phyloP scores from a whole-genome alignment of 1,140 invertebrate species.

The Pemphigus obesinymphae region DNA sequence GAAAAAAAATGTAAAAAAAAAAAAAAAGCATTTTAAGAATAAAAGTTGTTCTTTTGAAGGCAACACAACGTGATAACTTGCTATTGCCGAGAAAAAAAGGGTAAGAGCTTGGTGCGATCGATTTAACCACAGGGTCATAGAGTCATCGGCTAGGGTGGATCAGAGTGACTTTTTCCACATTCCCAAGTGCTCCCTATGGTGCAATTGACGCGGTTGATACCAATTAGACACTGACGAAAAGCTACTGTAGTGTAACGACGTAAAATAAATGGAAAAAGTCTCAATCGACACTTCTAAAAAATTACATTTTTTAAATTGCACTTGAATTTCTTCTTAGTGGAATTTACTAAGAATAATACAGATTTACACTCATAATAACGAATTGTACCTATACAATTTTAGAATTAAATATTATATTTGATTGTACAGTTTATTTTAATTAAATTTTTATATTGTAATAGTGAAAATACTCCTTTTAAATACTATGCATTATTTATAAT shows the following conservation, averaged over 20 bases:
- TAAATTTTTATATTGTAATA: too few species aligned
- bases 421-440: too few species aligned
- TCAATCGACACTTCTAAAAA: neutral
- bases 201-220: neutral
- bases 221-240: conserved; percentile 4
- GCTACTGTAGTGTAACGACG: neutral
- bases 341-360: too few species aligned
- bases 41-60: neutral
- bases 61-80: neutral
- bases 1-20: neutral
- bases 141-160: neutral
- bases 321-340: too few species aligned
- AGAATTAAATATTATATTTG: too few species aligned
- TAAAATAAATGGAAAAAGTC: neutral
- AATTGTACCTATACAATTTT: too few species aligned
- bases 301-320: too few species aligned
- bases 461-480: too few species aligned
- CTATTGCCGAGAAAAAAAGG: neutral
- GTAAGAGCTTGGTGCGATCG: neutral
- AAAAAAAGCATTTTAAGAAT: neutral
- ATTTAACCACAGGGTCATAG: conserved; percentile 2
- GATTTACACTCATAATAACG: too few species aligned
- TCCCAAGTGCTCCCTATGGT: neutral
- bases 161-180: neutral
- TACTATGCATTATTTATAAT: too few species aligned